Conservation (phyloP, 92 coral and sea anemone genomes). For the Phymanthus crucifer region DNA sequence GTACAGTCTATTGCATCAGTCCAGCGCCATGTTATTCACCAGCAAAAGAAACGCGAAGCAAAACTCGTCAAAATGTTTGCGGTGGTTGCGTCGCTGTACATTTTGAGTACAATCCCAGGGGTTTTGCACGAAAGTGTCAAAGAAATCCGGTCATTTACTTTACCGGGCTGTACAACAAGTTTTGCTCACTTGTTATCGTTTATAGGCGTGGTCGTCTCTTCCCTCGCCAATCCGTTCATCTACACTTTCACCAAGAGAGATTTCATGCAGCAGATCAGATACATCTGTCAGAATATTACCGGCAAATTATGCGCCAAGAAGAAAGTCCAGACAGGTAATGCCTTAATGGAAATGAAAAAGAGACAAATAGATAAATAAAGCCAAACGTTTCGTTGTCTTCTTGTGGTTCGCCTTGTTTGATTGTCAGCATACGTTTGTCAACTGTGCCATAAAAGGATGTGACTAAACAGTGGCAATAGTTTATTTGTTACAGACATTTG, state of each 20-base stretch:
- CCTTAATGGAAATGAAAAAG: too few species aligned
- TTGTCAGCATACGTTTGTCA: too few species aligned
- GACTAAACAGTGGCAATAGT: too few species aligned
- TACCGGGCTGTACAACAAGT: background rate
- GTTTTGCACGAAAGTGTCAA: background rate
- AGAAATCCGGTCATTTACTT: background rate
- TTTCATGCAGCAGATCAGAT: slow-evolving; percentile 3
- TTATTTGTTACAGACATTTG: too few species aligned
- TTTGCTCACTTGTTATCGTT: background rate
- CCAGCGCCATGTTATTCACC: background rate
- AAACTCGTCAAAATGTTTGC: background rate
- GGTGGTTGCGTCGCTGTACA: background rate
- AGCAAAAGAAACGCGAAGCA: background rate
- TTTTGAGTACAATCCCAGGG: background rate
- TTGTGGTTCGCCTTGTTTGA: too few species aligned
- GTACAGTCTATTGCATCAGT: background rate
- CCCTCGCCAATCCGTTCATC: slow-evolving; percentile 23
- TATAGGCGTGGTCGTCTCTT: background rate
- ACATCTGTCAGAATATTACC: background rate
- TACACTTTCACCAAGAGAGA: slow-evolving; percentile 17
- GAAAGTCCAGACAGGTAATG: background rate
- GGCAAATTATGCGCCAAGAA: background rate
- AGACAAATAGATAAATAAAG: too few species aligned
- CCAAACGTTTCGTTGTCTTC: too few species aligned
- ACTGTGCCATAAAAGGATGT: too few species aligned